Base-by-base conservation (phyloP, 2,797 vertebrate species). In the Florisuga fusca region DNA sequence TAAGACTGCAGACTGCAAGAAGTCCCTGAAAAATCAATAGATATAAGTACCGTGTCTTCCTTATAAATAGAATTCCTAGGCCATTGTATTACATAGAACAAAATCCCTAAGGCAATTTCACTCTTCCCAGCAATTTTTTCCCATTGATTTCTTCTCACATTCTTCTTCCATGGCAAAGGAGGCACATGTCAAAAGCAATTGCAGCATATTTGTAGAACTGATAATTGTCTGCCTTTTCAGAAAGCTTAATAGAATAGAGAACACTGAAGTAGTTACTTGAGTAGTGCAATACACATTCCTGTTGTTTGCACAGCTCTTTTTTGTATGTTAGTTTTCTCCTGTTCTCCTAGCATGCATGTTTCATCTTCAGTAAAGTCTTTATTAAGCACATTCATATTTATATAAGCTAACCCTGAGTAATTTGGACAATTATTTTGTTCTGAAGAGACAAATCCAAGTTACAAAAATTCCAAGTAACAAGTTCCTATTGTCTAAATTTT, bases 171-270 rank as follows among this genome's bases (percentile, higher is more conserved):
- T 89, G 68, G 34, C 82, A 73, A 84, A 93, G 82, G 76, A 96
- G 94, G 82, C 58, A 79, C n/a, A 91, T 62, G 79, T 89, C 82
- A 91, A 95, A 96, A 95, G 73, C 73, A 91, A 86, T 93, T 92
- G 67, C 48, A 69, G 41, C 31, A 4, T 90, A 81, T 96, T 93
- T 85, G 74, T 93, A 66, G 66, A 79, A 90, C 86, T 95, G 95
- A 88, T 93, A 85, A 88, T 91, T 76, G n/a, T 78, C 73, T 88
- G 50, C 83, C 59, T 91, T 94, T 96, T 94, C 79, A 79, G 80
- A 94, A 86, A 86, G 46, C 66, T 81, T 84, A 84, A 90, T 78
- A 94, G 83, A 91, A 75, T 64, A 72, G 62, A 90, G 46, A 55
- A 55, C 27, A 23, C 31, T 71, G 69, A 86, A 88, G 66, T 33